Evolutionary conservation across 2,113 vertebrate species (phyloP).

Genomic region (Mormyrus iriodes): DNA sequence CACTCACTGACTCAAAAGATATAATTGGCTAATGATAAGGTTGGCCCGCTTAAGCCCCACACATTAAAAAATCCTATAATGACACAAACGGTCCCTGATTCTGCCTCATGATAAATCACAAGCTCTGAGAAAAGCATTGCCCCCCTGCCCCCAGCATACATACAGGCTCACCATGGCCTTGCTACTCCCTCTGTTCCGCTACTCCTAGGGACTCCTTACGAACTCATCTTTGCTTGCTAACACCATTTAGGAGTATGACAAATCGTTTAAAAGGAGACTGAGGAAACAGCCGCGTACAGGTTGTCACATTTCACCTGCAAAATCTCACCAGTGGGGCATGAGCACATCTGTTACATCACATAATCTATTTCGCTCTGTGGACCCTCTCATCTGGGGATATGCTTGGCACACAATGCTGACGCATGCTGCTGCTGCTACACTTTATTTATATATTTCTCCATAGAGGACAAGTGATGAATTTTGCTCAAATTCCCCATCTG

Average conservation of each 20-base stretch:
- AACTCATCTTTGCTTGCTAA: slow-evolving; percentile 22
- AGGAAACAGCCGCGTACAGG: slow-evolving; percentile 22
- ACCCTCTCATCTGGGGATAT: neutral
- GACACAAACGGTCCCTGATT: neutral
- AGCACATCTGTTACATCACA: neutral
- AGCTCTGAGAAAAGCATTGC: neutral
- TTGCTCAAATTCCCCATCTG: neutral
- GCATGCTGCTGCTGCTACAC: neutral
- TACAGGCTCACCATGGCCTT: neutral
- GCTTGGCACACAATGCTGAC: neutral
- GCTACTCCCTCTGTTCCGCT: neutral
- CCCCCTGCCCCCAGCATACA: neutral
- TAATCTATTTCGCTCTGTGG: neutral
- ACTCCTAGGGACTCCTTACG: neutral
- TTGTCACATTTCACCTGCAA: slow-evolving; percentile 10
- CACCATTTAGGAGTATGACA: slow-evolving; percentile 27
- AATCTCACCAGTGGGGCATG: neutral
- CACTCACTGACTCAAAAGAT: neutral
- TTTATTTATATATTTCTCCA: slow-evolving; percentile 1
- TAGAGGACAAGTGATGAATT: neutral
- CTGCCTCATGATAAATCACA: too few species aligned
- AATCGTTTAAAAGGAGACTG: slow-evolving; percentile 27
- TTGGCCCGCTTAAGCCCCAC: too few species aligned
- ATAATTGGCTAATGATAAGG: neutral
- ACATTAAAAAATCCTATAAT: too few species aligned